These are phyloP conservation scores for Alcedo quadribrachys DNA, from an alignment of 2,797 vertebrate genomes.

Conservation along the genomic window DNA sequence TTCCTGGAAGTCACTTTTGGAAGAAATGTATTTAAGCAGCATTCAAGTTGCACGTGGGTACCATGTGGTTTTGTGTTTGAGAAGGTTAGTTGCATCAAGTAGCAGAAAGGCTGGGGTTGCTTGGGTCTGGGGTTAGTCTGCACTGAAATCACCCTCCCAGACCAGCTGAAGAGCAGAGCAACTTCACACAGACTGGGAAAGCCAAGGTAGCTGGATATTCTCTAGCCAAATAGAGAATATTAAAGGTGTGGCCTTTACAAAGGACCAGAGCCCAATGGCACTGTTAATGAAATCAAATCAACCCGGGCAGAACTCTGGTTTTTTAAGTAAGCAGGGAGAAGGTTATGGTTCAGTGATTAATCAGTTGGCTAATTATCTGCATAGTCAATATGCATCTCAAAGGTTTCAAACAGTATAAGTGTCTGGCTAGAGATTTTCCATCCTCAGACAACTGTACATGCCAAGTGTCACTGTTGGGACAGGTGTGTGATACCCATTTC, in stretches of 20 bases:
- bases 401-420: not conserved
- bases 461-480: not conserved
- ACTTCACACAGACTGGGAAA: not conserved
- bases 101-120: not conserved
- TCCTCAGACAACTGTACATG: not conserved
- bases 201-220: not conserved
- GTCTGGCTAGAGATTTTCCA: not conserved
- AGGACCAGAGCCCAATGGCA: not conserved
- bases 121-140: not conserved
- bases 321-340: not conserved
- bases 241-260: not conserved
- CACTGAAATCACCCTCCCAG: not conserved
- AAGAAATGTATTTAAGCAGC: not conserved
- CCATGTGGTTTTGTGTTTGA: not conserved
- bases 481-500: not conserved
- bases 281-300: not conserved
- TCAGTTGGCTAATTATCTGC: not conserved
- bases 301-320: not conserved
- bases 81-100: not conserved
- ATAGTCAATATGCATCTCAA: not conserved
- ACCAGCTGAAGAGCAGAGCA: not conserved
- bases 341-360: not conserved
- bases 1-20: not conserved
- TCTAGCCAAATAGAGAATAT: not conserved
- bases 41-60: not conserved